These are phyloP conservation scores for Onychorhynchus coronatus DNA, from an alignment of 2,113 vertebrate species.

Conservation along the genomic window DNA sequence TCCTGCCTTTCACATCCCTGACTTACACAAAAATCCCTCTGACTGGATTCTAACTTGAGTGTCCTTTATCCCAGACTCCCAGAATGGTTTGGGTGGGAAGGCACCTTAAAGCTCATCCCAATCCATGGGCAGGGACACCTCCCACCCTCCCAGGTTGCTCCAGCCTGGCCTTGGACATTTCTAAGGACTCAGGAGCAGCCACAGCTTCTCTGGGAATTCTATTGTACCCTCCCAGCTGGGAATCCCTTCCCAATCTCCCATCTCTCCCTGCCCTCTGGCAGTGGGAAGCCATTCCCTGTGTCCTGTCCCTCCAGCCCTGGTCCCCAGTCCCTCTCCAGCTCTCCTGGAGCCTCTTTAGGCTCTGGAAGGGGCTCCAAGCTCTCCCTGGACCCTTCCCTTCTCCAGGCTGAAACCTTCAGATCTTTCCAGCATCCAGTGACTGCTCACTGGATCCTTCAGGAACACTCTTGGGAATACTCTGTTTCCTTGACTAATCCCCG, in stretches of 20 bases:
- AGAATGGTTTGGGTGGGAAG: background rate
- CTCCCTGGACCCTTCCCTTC: background rate
- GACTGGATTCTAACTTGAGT: too few species aligned
- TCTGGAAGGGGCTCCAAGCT: fast-evolving
- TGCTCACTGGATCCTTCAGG: background rate
- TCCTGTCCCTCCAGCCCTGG: too few species aligned
- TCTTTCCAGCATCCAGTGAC: background rate
- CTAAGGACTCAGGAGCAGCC: background rate
- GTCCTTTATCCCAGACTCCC: too few species aligned
- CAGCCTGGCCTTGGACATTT: background rate
- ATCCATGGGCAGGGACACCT: background rate
- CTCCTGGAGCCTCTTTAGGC: too few species aligned
- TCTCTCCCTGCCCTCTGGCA: background rate
- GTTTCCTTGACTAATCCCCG: background rate
- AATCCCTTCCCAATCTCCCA: too few species aligned
- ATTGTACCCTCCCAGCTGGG: too few species aligned
- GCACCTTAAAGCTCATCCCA: fast-evolving
- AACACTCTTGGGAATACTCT: background rate
- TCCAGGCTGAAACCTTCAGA: background rate
- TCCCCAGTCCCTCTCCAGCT: too few species aligned
- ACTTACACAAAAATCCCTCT: too few species aligned
- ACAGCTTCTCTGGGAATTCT: background rate
- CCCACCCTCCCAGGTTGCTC: background rate
- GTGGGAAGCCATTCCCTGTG: background rate
- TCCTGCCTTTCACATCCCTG: too few species aligned